phyloP scores from a whole-genome alignment of 2,113 vertebrate species.

The Oreochromis niloticus region DNA sequence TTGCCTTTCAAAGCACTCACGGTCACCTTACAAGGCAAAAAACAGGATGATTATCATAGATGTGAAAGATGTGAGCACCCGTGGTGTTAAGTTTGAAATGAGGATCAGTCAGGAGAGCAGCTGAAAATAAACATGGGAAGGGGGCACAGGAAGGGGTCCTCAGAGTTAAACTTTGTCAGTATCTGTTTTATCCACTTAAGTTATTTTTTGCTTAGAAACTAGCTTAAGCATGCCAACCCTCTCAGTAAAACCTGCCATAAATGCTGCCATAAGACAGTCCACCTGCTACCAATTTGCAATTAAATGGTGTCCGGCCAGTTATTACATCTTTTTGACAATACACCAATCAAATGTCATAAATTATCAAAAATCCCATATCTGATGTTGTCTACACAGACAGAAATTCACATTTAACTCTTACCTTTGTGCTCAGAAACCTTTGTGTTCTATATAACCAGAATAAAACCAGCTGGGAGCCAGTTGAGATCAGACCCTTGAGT shows the following conservation, averaged over 20 bases:
- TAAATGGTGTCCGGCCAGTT: neutral
- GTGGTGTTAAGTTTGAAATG: neutral
- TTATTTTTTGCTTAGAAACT: neutral
- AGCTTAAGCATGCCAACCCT: neutral
- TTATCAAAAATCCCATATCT: neutral
- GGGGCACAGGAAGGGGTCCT: neutral
- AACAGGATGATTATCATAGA: neutral
- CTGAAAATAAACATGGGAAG: neutral
- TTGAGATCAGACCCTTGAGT: neutral
- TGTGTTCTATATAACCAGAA: neutral
- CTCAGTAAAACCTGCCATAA: neutral
- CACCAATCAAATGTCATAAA: neutral
- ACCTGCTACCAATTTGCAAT: neutral
- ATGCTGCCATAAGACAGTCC: neutral
- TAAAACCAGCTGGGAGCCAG: neutral
- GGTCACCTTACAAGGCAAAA: neutral
- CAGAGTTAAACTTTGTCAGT: neutral
- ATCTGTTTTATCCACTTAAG: neutral
- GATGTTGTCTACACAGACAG: accelerated
- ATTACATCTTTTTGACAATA: neutral
- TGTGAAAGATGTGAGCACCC: neutral
- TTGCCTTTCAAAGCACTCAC: neutral
- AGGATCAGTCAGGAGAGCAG: neutral
- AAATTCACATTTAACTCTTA: neutral
- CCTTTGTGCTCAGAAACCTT: neutral